Evolutionary conservation across 2,113 vertebrate species (phyloP), one percentile per base, ranked within the genome.

Genomic region (Epinephelus cyanopodus): DNA sequence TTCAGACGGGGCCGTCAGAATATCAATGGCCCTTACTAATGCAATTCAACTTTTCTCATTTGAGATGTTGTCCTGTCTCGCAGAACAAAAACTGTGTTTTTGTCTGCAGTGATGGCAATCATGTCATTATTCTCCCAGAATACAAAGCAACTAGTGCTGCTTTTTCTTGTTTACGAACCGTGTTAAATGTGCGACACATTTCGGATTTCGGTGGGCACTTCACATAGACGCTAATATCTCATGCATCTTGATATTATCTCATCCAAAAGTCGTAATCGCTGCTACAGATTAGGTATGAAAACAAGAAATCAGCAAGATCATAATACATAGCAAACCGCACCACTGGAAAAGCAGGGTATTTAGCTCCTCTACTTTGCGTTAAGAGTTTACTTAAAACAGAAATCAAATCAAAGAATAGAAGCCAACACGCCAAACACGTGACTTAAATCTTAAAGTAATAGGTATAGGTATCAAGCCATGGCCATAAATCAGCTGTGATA

Each of bases 11-110:
- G 45, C 68, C 62, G 70, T 85, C 83, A 81, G 83, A 89, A 93
- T 91, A 91, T 79, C 86, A 86, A 90, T 82, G 70, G 62, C 77
- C 62, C 56, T 88, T 70, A 81, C 84, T 90, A 78, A 90, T 87
- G 74, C 83, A 89, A 87, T 89, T 91, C 72, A 86, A 74, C 63
- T 70, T 82, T 82, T 79, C 75, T 69, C 18, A 76, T 91, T 79
- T 65, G 23, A 66, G 77, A 74, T 81, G 78, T 87, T 85, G 70
- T 85, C 67, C 61, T 67, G 57, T 88, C 76, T 45, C n/a, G 23
- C 71, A 57, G 72, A 92, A 85, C 87, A 87, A 87, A 81, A 84
- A 81, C 39, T 66, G 42, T 80, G 52, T 71, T 85, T 83, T 77
- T 68, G 61, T 80, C 79, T 56, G 37, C 52, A 10, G 73, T 37